These are phyloP conservation scores for Apodemia duryi DNA, from an alignment of 2,888 invertebrate genomes.

Conservation along the genomic window DNA sequence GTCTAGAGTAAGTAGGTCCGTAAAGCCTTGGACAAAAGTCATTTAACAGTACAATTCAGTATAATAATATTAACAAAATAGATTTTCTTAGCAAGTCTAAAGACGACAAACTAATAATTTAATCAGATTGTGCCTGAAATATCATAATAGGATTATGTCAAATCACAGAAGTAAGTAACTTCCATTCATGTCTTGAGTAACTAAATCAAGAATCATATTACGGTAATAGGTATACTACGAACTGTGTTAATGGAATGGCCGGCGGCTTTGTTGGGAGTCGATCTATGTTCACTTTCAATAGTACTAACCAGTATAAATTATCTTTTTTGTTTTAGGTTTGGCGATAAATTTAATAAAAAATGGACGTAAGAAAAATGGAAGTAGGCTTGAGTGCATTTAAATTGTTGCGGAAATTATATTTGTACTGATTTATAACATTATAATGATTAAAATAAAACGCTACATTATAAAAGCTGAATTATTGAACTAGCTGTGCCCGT, in stretches of 20 bases:
- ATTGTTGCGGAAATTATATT: too few relatives aligned
- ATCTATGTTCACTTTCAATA: background rate
- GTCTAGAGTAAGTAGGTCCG: too few relatives aligned
- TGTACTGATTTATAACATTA: too few relatives aligned
- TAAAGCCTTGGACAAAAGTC: too few relatives aligned
- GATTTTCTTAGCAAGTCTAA: background rate
- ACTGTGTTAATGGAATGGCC: background rate
- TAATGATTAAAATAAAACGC: too few relatives aligned
- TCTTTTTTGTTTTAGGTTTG: background rate
- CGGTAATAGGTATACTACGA: background rate
- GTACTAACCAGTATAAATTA: background rate
- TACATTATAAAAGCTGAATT: too few relatives aligned
- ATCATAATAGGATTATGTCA: background rate
- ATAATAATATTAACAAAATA: too few relatives aligned
- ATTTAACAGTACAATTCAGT: too few relatives aligned
- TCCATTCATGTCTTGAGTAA: conserved; percentile 6
- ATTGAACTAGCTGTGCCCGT: too few relatives aligned
- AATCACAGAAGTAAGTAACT: background rate
- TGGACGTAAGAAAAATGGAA: too few relatives aligned
- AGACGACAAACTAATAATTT: background rate
- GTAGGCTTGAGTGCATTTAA: too few relatives aligned
- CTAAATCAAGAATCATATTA: conserved; percentile 3
- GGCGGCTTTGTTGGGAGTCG: background rate
- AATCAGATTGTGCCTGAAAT: background rate
- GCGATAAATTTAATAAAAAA: too few relatives aligned